phyloP scores from a whole-genome alignment of 2,888 invertebrate genomes.

The Lagria hirta region DNA sequence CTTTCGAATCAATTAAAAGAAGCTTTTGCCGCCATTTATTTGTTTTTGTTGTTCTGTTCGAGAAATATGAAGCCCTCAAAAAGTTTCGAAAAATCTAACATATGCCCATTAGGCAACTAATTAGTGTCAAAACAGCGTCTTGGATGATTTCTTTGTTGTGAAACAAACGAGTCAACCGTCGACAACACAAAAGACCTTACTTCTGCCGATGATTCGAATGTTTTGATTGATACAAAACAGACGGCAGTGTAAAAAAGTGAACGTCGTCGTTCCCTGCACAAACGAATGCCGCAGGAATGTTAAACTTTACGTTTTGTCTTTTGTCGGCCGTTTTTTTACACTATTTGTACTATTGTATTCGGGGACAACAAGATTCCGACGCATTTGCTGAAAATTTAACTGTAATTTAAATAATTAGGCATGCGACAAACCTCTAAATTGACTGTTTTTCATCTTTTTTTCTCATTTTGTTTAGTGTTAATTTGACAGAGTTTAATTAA shows the following conservation, averaged over 20 bases:
- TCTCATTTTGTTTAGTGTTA: too few relatives aligned
- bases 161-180: slow-evolving; percentile 43
- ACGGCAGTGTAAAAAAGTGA: slow-evolving; percentile 50
- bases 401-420: not conserved
- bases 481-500: too few relatives aligned
- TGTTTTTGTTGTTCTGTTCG: too few relatives aligned
- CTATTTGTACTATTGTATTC: slow-evolving; percentile 48
- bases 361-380: slow-evolving; percentile 12
- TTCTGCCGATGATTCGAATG: slow-evolving; percentile 38
- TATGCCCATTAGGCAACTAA: slow-evolving; percentile 51
- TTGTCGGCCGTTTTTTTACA: slow-evolving; percentile 32
- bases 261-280: slow-evolving; percentile 45
- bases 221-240: slow-evolving; percentile 54
- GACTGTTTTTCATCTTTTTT: too few relatives aligned
- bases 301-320: slow-evolving; percentile 38
- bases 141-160: slow-evolving; percentile 50
- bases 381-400: not conserved
- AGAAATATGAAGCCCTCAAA: slow-evolving; percentile 14
- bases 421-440: slow-evolving; percentile 4
- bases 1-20: too few relatives aligned
- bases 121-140: slow-evolving; percentile 51
- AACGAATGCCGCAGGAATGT: slow-evolving; percentile 50
- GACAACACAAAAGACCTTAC: slow-evolving; percentile 45
- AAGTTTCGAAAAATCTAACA: slow-evolving; percentile 45
- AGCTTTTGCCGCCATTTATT: too few relatives aligned